These are phyloP conservation scores for Lamellibrachia luymesi DNA, from an alignment of 1,140 invertebrate species.

Conservation along the genomic window DNA sequence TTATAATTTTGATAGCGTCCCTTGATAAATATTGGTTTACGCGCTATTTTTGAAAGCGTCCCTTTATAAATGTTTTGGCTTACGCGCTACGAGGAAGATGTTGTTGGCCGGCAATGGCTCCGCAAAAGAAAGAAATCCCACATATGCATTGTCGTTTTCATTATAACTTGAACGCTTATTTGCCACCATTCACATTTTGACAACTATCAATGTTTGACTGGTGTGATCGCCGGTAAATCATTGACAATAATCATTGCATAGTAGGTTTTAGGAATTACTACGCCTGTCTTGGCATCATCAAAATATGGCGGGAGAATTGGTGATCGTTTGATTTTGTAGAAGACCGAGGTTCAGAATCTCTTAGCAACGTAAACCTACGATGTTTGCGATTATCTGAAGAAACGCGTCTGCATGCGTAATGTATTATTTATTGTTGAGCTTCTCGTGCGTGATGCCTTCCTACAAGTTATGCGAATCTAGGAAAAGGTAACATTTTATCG, in stretches of 20 bases:
- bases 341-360: background rate
- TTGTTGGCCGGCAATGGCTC: background rate
- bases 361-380: background rate
- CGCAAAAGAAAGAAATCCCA: background rate
- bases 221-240: background rate
- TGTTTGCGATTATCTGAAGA: background rate
- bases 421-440: background rate
- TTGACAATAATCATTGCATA: background rate
- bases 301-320: background rate
- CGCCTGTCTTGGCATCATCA: background rate
- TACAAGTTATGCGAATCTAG: background rate
- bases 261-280: background rate
- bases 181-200: background rate
- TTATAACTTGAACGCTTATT: background rate
- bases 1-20: no score
- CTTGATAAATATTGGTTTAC: no score
- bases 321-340: background rate
- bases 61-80: background rate
- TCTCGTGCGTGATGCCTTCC: background rate
- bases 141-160: background rate
- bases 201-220: background rate
- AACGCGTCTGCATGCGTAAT: background rate
- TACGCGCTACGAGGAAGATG: background rate
- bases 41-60: background rate
- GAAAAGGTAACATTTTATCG: constrained; percentile 5